Percentiles rank a stretch among this genome's conserved stretches.
Evolutionary conservation across 2,113 vertebrate genomes (phyloP).

Genomic region (Polypterus bichir): DNA sequence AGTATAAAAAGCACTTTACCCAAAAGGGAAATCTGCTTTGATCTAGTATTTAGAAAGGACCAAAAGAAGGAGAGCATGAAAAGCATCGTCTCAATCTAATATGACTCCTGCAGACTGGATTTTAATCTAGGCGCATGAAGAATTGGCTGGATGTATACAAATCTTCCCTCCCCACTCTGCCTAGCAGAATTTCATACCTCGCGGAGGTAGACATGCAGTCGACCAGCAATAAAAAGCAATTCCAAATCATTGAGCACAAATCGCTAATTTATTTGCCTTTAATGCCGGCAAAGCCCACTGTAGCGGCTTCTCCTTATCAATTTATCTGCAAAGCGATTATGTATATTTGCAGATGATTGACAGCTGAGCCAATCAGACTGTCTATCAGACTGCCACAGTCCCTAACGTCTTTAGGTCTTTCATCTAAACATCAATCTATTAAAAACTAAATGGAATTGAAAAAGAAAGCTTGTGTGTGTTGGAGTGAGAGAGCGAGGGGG

Average conservation of each 20-base stretch:
- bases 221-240: slow-evolving; percentile 5
- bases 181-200: background rate
- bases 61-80: no score
- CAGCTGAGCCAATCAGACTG: background rate
- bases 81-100: no score
- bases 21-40: no score
- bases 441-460: slow-evolving; percentile 2
- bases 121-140: no score
- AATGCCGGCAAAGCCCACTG: background rate
- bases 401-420: slow-evolving; percentile 1
- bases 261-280: slow-evolving; percentile 6
- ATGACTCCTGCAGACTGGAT: no score
- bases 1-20: no score
- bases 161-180: no score
- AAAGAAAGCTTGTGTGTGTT: slow-evolving; percentile 2
- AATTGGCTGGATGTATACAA: no score
- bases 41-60: no score
- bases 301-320: slow-evolving; percentile 4
- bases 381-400: background rate
- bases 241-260: slow-evolving; percentile 3
- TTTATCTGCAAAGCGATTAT: slow-evolving; percentile 1
- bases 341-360: slow-evolving; percentile 5
- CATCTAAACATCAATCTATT: slow-evolving; percentile 1
- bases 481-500: background rate
- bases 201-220: background rate